phyloP scores from a whole-genome alignment of 2,797 vertebrate genomes.

The Phataginus tricuspis region DNA sequence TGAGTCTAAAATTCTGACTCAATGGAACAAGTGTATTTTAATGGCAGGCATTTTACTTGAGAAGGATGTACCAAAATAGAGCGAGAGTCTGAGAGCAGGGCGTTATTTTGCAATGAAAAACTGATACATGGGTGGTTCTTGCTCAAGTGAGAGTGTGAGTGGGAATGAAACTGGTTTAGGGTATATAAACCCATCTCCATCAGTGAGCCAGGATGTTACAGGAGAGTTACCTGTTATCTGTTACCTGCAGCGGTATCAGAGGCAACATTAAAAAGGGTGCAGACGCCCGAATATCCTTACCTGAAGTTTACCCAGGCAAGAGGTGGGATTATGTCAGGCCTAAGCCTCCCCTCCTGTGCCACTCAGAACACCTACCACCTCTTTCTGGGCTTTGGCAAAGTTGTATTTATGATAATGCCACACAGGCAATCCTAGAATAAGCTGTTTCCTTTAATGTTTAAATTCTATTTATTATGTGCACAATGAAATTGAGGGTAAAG shows the following conservation, averaged over 20 bases:
- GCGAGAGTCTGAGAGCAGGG: constrained; percentile 76
- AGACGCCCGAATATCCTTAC: neutral
- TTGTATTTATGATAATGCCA: neutral
- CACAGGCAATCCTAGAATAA: neutral
- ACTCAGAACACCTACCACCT: neutral
- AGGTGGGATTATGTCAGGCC: neutral
- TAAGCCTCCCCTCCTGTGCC: neutral
- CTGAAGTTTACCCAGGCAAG: neutral
- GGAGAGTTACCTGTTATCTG: neutral
- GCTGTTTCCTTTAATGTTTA: neutral
- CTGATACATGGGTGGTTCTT: constrained; percentile 67
- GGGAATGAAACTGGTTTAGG: constrained; percentile 58
- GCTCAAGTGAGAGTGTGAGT: constrained; percentile 50
- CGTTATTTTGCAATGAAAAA: constrained; percentile 81
- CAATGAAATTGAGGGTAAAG: neutral
- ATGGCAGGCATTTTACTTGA: constrained; percentile 76
- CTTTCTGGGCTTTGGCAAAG: neutral
- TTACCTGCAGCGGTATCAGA: neutral
- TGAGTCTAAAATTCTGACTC: constrained; percentile 77
- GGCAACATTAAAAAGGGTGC: neutral
- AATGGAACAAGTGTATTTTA: constrained; percentile 80
- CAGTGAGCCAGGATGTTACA: constrained; percentile 32
- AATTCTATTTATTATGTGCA: neutral
- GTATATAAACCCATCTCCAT: constrained; percentile 39
- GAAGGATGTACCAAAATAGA: constrained; percentile 81